phyloP scores from a whole-genome alignment of 1,140 invertebrate species.

The Magallana angulata region DNA sequence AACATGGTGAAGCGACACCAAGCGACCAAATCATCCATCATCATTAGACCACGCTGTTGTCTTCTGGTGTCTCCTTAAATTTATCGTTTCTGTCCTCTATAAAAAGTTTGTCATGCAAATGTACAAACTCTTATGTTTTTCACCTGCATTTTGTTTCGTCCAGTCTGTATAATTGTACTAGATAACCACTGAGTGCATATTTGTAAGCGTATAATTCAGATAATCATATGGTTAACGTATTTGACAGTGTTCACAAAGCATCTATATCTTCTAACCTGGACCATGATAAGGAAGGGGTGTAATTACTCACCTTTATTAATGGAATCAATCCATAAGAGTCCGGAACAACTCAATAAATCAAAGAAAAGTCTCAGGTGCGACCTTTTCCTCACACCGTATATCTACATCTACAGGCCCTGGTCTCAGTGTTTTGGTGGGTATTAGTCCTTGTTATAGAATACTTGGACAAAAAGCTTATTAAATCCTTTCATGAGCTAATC shows the following conservation, averaged over 20 bases:
- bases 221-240: too few species aligned
- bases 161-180: too few species aligned
- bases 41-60: not conserved
- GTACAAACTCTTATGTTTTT: not conserved
- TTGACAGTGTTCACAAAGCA: too few species aligned
- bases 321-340: not conserved
- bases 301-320: constrained; percentile 22
- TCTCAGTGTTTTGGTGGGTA: not conserved
- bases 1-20: not conserved
- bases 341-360: not conserved
- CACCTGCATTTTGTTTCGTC: too few species aligned
- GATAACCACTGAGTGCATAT: too few species aligned
- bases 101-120: not conserved
- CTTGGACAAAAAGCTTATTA: constrained; percentile 26
- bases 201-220: too few species aligned
- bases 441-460: constrained; percentile 14
- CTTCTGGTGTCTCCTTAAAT: not conserved
- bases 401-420: not conserved
- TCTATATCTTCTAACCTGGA: too few species aligned
- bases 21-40: not conserved
- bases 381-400: not conserved
- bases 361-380: not conserved
- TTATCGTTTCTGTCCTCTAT: not conserved
- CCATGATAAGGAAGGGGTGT: not conserved
- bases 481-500: constrained; percentile 11